Conservation (phyloP, 2,113 vertebrate species). For the Cardinalis cardinalis region DNA sequence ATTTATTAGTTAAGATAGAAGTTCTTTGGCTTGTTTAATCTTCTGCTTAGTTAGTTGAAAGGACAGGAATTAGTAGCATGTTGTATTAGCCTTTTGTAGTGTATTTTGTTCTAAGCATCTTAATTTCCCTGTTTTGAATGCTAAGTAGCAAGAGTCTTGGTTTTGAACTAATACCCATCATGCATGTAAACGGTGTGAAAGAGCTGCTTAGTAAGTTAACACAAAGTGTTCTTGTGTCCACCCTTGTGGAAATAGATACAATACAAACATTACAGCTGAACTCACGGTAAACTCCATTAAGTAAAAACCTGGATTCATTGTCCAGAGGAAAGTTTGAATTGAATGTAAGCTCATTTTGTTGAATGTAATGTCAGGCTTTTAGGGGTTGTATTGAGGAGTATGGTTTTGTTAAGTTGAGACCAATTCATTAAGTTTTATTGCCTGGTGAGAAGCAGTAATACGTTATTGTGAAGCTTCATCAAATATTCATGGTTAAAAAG, state of each 20-base stretch:
- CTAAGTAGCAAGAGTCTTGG: constrained; percentile 94
- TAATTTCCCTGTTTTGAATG: constrained; percentile 99
- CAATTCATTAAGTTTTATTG: constrained; percentile 99
- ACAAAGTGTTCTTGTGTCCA: constrained; percentile 99
- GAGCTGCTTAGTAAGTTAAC: constrained; percentile 97
- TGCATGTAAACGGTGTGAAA: constrained; percentile 99
- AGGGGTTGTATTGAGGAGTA: constrained; percentile 91
- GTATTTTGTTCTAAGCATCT: constrained; percentile 98
- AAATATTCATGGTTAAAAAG: constrained; percentile 99
- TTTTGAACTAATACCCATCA: constrained; percentile 97
- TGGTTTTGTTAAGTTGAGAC: constrained; percentile 99
- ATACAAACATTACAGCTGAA: constrained; percentile 99
- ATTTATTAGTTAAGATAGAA: too few relatives aligned
- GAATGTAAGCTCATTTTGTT: constrained; percentile 98
- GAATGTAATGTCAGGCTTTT: constrained; percentile 98
- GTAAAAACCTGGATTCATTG: constrained; percentile 94
- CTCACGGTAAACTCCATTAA: constrained; percentile 95
- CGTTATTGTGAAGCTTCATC: constrained; percentile 99
- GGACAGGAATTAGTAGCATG: constrained; percentile 94
- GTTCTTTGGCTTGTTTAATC: too few relatives aligned
- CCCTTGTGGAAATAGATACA: constrained; percentile 99
- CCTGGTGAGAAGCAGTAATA: constrained; percentile 97
- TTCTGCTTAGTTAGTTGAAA: too few relatives aligned
- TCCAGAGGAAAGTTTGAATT: constrained; percentile 87
- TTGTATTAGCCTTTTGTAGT: constrained; percentile 99